phyloP scores from a whole-genome alignment of 2,888 invertebrate genomes.

The Paralinhomoeus sp. region DNA sequence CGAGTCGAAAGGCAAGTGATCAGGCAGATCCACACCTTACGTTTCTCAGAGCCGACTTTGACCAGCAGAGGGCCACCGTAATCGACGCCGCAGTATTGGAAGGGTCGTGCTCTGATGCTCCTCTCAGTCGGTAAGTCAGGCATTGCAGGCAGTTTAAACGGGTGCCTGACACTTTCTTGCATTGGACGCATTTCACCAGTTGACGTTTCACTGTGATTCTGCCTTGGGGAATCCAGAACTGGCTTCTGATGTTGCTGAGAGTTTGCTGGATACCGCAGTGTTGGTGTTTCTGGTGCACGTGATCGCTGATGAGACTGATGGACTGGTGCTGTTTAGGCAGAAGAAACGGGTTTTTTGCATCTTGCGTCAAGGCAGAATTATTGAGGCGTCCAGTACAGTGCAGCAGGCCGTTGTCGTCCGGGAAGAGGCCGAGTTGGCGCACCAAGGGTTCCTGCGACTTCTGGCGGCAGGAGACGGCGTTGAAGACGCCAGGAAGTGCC shows the following conservation, averaged over 20 bases:
- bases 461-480: too few species aligned
- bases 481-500: background rate
- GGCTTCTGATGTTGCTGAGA: background rate
- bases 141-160: background rate
- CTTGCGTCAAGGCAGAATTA: background rate
- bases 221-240: too few species aligned
- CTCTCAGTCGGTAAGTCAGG: background rate
- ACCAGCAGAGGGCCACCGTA: constrained; percentile 5
- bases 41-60: constrained; percentile 9
- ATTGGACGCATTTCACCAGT: too few species aligned
- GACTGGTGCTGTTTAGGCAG: constrained; percentile 2
- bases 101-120: background rate
- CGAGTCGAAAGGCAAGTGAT: constrained; percentile 27
- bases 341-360: constrained; percentile 1
- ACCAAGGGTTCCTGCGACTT: too few species aligned
- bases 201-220: too few species aligned
- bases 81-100: background rate
- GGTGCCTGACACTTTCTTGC: background rate
- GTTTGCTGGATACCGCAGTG: constrained; percentile 1
- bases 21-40: constrained; percentile 16
- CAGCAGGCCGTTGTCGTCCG: too few species aligned
- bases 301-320: constrained; percentile 2
- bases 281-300: background rate
- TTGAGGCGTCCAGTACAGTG: background rate
- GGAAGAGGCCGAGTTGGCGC: too few species aligned